A percentile compares a stretch with the other conserved stretches of the same genome.
These are phyloP conservation scores for Macheiramphus alcinus DNA, from an alignment of 2,113 vertebrate species.

Conservation along the genomic window DNA sequence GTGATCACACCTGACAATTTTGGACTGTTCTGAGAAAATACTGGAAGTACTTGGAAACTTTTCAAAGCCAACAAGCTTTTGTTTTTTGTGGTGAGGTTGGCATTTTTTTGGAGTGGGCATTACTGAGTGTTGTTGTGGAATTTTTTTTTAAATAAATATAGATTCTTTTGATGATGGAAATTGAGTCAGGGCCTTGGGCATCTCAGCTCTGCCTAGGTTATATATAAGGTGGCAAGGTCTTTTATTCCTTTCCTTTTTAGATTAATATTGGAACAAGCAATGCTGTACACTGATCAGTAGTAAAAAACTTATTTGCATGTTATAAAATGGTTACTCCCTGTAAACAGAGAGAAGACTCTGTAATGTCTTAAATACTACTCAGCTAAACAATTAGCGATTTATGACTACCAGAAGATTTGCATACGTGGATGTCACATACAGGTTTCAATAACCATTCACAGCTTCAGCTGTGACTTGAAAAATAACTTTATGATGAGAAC, in stretches of 20 bases:
- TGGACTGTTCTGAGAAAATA: background rate
- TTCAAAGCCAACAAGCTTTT: background rate
- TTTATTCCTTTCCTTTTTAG: background rate
- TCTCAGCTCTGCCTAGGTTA: background rate
- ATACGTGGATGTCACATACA: background rate
- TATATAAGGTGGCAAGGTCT: background rate
- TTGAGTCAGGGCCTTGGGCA: background rate
- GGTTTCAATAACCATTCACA: background rate
- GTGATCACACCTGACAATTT: background rate
- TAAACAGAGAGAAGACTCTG: background rate
- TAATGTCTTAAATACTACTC: background rate
- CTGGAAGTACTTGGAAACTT: background rate
- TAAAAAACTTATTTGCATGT: background rate
- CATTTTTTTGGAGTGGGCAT: accelerated
- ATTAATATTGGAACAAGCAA: background rate
- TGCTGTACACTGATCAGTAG: background rate
- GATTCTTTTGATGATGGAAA: background rate
- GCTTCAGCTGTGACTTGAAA: background rate
- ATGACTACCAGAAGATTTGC: background rate
- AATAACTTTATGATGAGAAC: background rate
- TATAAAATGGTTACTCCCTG: background rate
- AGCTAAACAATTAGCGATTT: background rate
- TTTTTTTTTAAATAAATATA: background rate
- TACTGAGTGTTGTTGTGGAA: background rate
- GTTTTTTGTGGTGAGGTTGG: background rate